Evolutionary conservation across 2,113 vertebrate genomes (phyloP), one percentile per base, ranked within the genome.

Genomic region (Anas platyrhynchos): DNA sequence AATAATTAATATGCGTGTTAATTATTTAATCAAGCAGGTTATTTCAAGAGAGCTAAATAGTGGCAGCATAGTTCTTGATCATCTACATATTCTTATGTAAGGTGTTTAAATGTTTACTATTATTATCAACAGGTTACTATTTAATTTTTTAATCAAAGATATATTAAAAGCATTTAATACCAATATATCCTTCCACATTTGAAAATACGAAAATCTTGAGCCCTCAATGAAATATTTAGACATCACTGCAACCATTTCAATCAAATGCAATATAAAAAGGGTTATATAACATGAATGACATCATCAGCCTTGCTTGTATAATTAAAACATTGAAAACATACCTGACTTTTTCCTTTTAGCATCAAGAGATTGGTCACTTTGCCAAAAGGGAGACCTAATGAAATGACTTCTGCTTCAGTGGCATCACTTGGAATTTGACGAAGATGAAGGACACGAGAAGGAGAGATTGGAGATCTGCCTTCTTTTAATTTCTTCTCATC

Each of bases 361-460:
- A 99, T 98, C 97, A 99, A 98, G 92, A 99, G 71, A 94, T 99
- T 99, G 62, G 98, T 99, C 96, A 99, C 98, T 98, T 97, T 98
- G 91, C 99, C 99, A 93, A 99, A 99, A 78, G 98, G 98, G 78
- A 98, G 69, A 77, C 97, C 98, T 98, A 99, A 95, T 75, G 98
- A 98, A 97, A 98, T 94, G 46, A 99, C 46, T 84, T 99, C 99
- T 86, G 97, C 94, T 97, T 98, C 98, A 14, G 98, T 98, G 88
- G 96, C 98, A 83, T 97, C 97, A 90, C 68, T 95, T 95, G 98
- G 98, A 98, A 99, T 97, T 89, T 98, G 98, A 85, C 98, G 97
- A 91, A 99, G 95, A 97, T 99, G 98, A 86, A 99, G 98, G 78
- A 99, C 99, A 77, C 98, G 98, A 76, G 99, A 99, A 95, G 98